These are phyloP conservation scores for Molorchus minor DNA, from an alignment of 2,888 invertebrate species.

Conservation along the genomic window DNA sequence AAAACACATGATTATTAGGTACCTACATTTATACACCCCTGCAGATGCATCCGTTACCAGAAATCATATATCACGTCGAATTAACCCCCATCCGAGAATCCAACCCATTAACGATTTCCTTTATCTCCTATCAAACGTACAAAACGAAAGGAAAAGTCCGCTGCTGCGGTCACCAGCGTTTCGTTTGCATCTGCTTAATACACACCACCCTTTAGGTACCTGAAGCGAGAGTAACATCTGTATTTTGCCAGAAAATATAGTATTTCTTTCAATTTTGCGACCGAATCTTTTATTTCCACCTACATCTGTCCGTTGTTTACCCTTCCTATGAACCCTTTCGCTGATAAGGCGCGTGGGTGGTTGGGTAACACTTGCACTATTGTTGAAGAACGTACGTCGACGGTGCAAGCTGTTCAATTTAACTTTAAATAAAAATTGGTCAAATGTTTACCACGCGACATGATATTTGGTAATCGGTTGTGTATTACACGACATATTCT, in stretches of 20 bases:
- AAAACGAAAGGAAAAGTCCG: slow-evolving; percentile 43
- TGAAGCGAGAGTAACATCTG: slow-evolving; percentile 49
- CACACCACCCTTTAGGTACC: slow-evolving; percentile 48
- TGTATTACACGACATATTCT: too few species aligned
- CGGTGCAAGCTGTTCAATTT: slow-evolving; percentile 28
- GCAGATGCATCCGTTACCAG: too few species aligned
- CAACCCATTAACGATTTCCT: slow-evolving; percentile 26
- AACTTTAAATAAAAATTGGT: slow-evolving; percentile 15
- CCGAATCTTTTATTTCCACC: slow-evolving; percentile 44
- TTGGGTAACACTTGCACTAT: slow-evolving; percentile 43
- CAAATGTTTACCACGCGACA: slow-evolving; percentile 10
- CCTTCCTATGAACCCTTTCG: slow-evolving; percentile 41
- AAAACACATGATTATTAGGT: too few species aligned
- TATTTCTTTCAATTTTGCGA: slow-evolving; percentile 53
- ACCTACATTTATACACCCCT: too few species aligned
- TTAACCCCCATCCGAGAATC: slow-evolving; percentile 11
- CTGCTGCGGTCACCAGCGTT: slow-evolving; percentile 25
- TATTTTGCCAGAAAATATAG: slow-evolving; percentile 54
- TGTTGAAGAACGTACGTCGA: slow-evolving; percentile 31
- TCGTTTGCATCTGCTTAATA: slow-evolving; percentile 49
- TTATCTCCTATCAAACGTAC: slow-evolving; percentile 15
- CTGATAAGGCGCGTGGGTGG: slow-evolving; percentile 52
- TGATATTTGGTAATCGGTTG: slow-evolving; percentile 18
- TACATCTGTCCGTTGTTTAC: slow-evolving; percentile 51
- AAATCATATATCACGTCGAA: slow-evolving; percentile 25